These are phyloP conservation scores for Onychomys leucogaster DNA, from an alignment of 2,797 vertebrate species.

Conservation along the genomic window DNA sequence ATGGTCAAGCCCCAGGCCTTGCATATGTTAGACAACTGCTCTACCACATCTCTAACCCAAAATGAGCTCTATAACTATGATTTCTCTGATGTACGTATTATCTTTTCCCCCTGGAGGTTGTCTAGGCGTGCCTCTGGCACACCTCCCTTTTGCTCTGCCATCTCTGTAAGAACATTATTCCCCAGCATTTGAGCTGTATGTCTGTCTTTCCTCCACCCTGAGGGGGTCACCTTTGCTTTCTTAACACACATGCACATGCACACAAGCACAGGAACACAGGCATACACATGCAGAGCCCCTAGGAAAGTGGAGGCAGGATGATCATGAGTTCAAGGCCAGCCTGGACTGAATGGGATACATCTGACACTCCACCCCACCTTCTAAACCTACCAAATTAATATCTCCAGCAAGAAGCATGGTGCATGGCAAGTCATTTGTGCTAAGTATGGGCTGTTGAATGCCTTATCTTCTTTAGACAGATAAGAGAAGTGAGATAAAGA, in stretches of 20 bases:
- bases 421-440: neutral
- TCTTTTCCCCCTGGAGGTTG: neutral
- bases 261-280: neutral
- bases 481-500: conserved; percentile 47
- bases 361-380: neutral
- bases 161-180: neutral
- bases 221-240: neutral
- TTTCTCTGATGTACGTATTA: neutral
- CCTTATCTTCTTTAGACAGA: conserved; percentile 40
- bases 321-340: neutral
- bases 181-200: neutral
- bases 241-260: neutral
- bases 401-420: neutral
- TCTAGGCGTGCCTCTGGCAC: neutral
- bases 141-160: too few species aligned
- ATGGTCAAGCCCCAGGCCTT: neutral
- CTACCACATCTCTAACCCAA: neutral
- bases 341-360: neutral
- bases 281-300: neutral
- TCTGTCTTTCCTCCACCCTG: neutral
- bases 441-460: conserved; percentile 13
- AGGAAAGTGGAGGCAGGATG: neutral
- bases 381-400: neutral
- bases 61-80: neutral
- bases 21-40: neutral